Evolutionary conservation across 1,140 invertebrate genomes (phyloP), one percentile per base, ranked within the genome.

Genomic region (Tetramorium alpestre): DNA sequence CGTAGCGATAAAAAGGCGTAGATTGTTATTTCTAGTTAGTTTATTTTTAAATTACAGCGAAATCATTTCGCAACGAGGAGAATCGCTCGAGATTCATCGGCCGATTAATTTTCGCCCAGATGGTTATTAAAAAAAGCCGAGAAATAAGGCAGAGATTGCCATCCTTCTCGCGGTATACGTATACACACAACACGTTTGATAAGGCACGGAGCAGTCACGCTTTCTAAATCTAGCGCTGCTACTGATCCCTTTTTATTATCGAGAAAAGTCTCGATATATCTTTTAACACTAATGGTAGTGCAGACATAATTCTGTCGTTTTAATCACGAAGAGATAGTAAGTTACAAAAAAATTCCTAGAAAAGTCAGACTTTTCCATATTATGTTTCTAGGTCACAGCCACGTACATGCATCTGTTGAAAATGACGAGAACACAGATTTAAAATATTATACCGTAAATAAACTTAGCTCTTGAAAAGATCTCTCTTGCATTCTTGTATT

Each of bases 121-220:
- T 33, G 41, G 85, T 70, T 44, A 38, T 62, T 54, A 49, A 62
- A 65, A 86, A 86, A 41, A 8, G 41, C 7, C 11, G 60, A 33
- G 65, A 77, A 89, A 89, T 90, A 64, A 84, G 72, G 2, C 49
- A 60, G 49, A 78, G 56, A 64, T 67, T 54, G 62, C 47, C 47
- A 85, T 84, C 65, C 80, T 82, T 75, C 49, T 78, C 33, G 38
- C 10, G 75, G 16, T 58, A 25, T 58, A 25, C 44, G 38, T 60
- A 28, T 22, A 54, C 38, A 49, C 58, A 49, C 51, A 82, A 72
- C 62, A 80, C 38, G n/a, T 62, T 78, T 38, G 41, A 81, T 81
- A 87, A 44, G 75, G 18, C 18, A 51, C 76, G 54, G n/a, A 85
- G 70, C 80, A 84, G 92, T 93, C 88, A 93, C 92, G 92, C 92